phyloP scores from a whole-genome alignment of 2,113 vertebrate species.

The Microtus ochrogaster region DNA sequence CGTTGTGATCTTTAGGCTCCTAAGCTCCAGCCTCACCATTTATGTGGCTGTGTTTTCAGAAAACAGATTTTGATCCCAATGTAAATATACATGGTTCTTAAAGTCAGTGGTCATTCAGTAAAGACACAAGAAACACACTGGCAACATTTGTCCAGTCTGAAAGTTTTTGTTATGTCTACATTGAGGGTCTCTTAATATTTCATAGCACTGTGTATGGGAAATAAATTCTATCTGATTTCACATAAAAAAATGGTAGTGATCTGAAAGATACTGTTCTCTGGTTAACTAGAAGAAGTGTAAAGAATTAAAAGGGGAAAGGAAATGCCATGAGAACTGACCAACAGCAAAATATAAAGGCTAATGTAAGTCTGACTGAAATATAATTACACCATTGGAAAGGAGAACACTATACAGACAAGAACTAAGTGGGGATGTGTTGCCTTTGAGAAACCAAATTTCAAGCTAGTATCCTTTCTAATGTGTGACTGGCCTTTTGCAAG shows the following conservation, averaged over 20 bases:
- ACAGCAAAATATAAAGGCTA: neutral
- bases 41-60: neutral
- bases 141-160: neutral
- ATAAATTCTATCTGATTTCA: neutral
- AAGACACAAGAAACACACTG: neutral
- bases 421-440: neutral
- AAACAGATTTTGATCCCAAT: neutral
- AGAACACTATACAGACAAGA: neutral
- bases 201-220: neutral
- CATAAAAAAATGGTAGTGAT: neutral
- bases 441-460: neutral
- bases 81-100: neutral
- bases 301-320: neutral
- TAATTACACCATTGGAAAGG: neutral
- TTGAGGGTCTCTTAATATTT: neutral
- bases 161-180: neutral
- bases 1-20: neutral
- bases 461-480: neutral
- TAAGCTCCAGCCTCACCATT: neutral
- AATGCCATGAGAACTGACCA: neutral
- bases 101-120: neutral
- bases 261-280: constrained; percentile 1
- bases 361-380: neutral
- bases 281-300: neutral
- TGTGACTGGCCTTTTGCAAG: neutral